Base-by-base conservation (phyloP, 2,888 invertebrate genomes). In the Petrolisthes cinctipes region DNA sequence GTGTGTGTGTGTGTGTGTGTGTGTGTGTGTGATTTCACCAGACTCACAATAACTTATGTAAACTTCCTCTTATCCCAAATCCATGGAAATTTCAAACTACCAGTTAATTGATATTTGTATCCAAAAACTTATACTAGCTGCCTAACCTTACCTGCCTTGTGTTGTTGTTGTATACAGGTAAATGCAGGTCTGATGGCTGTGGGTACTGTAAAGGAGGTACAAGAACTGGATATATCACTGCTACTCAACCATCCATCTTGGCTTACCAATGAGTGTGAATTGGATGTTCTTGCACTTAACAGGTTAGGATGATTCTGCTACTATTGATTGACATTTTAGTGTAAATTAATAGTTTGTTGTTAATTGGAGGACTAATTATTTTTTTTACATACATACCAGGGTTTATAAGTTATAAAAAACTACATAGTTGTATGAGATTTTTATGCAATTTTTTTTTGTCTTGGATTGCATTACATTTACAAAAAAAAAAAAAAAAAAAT, bases 211-310 rank as follows among this genome's bases (percentile, higher is more conserved):
- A 95, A 98, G 86, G 99, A 99, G 93, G 95, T 99, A 14, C 98
- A 99, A 92, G 99, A 99, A 94, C 96, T 99, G 95, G 99, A 99
- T 93, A 98, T 99, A 91, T 96, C 97, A 0, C 94, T 97, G 81
- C 94, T 99, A 56, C 94, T 97, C n/a, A 97, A 97, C 92, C 96
- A 97, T 85, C 96, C 97, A 7, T 95, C 96, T 91, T 99, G 99
- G 98, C 95, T 98, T 89, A 86, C 85, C 68, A 98, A 99, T 93
- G 98, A 99, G 93, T 98, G 98, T 92, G 99, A 99, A 93, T 96
- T 98, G 92, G 99, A 99, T 93, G 96, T 99, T 91, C 94, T 98
- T 79, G 93, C 92, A 79, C 92, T 94, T 86, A 92, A 91, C 82
- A 91, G 90, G 92, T 92, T 82, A 78, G 90, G 82, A 14, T 0